A percentile compares a stretch with the other conserved stretches of the same genome.
phyloP scores from a whole-genome alignment of 2,888 invertebrate species.

The Icerya purchasi region DNA sequence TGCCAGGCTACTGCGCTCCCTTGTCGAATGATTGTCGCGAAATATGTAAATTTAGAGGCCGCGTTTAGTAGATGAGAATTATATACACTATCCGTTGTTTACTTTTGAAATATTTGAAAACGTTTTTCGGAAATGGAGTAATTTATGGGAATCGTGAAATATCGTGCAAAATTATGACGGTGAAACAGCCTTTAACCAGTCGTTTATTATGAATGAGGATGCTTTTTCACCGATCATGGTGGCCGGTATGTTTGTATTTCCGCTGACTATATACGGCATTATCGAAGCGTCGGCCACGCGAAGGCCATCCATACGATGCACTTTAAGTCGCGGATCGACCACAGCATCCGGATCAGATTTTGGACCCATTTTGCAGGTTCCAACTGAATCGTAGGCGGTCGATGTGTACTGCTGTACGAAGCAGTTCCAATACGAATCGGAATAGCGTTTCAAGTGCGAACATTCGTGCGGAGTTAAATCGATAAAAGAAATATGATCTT shows the following conservation, averaged over 20 bases:
- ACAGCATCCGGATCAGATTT: neutral
- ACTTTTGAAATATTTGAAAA: no score
- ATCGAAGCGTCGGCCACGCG: neutral
- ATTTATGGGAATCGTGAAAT: no score
- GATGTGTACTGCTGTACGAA: neutral
- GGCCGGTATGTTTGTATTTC: neutral
- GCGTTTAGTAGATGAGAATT: no score
- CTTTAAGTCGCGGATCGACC: neutral
- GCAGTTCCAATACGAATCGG: neutral
- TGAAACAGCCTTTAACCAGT: no score
- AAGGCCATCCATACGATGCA: neutral
- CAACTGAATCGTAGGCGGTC: neutral
- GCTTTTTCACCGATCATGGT: neutral
- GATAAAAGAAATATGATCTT: neutral
- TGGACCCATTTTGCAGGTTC: neutral
- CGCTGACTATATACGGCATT: neutral
- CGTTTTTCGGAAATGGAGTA: no score
- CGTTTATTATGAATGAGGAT: neutral
- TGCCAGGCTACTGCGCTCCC: no score
- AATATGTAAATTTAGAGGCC: no score
- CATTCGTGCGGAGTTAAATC: neutral
- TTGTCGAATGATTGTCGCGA: no score
- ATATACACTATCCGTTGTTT: no score
- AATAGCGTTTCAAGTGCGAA: neutral
- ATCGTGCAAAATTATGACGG: no score